A percentile compares a stretch with the other conserved stretches of the same genome.
Evolutionary conservation across 2,797 vertebrate genomes (phyloP).

Genomic region (Numenius phaeopus): DNA sequence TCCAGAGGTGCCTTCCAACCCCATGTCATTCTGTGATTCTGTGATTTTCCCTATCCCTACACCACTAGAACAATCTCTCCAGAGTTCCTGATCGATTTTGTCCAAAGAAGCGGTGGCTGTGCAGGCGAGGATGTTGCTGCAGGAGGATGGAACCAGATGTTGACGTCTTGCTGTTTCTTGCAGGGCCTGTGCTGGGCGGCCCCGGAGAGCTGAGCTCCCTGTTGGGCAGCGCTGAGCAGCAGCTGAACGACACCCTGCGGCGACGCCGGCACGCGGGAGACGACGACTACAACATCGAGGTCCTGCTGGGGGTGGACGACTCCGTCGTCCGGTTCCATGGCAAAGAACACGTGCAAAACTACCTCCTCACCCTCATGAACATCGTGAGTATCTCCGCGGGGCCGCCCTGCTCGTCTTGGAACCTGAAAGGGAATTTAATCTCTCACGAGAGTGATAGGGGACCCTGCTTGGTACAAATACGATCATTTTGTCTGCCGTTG

Average conservation of each 20-base stretch:
- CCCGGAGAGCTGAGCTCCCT: constrained; percentile 76
- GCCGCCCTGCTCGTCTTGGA: rapidly evolving
- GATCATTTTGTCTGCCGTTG: not conserved
- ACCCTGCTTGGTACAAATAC: rapidly evolving
- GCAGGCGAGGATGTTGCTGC: not conserved
- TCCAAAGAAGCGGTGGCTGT: not conserved
- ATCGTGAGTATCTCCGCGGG: constrained; percentile 86
- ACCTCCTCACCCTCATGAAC: constrained; percentile 98
- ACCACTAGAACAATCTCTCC: not conserved
- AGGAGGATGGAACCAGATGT: not conserved
- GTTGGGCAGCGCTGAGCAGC: constrained; percentile 70
- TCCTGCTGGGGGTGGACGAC: constrained; percentile 96
- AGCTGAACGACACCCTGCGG: constrained; percentile 84
- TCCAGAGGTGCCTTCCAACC: too few species aligned
- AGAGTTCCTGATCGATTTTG: not conserved
- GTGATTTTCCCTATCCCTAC: not conserved
- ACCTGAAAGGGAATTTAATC: not conserved
- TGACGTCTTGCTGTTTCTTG: not conserved
- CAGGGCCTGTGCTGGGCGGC: constrained; percentile 74
- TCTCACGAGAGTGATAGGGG: not conserved
- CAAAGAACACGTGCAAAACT: constrained; percentile 98
- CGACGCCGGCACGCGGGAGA: constrained; percentile 85
- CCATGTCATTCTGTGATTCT: too few species aligned
- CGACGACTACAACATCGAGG: constrained; percentile 93
- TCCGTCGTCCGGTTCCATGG: constrained; percentile 97